Base-by-base conservation (phyloP, 2,113 vertebrate species). In the Haplochromis vanheusdeni region DNA sequence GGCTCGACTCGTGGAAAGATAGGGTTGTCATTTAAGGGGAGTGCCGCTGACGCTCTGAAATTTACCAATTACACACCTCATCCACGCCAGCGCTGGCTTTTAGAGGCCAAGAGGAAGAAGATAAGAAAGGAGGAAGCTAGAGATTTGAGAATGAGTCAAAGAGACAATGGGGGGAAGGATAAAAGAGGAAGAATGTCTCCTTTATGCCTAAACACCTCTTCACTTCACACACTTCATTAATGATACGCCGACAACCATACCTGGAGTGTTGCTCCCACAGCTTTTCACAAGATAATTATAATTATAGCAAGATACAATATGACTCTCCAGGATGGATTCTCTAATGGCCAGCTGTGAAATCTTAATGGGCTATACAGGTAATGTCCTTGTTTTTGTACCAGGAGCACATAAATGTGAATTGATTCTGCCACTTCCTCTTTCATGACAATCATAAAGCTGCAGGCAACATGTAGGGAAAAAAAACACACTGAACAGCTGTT, bases 21-120 rank as follows among this genome's bases (percentile, higher is more conserved):
- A 95, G 92, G 94, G 94, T 94, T 97, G 97, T 97, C 96, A 95
- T 97, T 96, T 97, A 94, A 90, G 91, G 86, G 77, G 83, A 75
- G 87, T 51, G 93, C 79, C 58, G 89, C 92, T 91, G 93, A 93
- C 82, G 91, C 95, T 93, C 96, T 95, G 90, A 94, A 95, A 96
- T 96, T 96, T 94, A 95, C 94, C 94, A 97, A 97, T 97, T 97
- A 96, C 54, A 85, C 92, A 93, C 91, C 93, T 82, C 54, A 26
- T 84, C 81, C 86, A 82, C 55, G 23, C 49, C 56, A 83, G 35
- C 42, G 77, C 51, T 89, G 51, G 80, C 31, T 16, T 68, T 21
- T 79, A 79, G 62, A 90, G 58, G 55, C 73, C 37, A 28, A 37
- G 35, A 82, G 58, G 84, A 37, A 40, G 33, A 60, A 68, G 42